phyloP scores from a whole-genome alignment of 2,113 vertebrate genomes.

The Aphelocoma coerulescens region DNA sequence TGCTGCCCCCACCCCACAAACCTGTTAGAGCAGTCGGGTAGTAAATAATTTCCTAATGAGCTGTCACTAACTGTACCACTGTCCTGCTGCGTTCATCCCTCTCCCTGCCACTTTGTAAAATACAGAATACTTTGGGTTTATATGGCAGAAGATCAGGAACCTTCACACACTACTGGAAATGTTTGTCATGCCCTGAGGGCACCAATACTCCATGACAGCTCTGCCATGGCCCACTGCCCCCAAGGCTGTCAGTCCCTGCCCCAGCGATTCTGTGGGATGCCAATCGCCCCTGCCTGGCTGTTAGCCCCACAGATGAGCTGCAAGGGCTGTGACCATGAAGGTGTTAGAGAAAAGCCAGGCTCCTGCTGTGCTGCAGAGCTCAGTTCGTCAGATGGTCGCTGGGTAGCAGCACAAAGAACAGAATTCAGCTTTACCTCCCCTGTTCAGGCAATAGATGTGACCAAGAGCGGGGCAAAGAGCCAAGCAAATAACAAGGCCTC shows the following conservation, averaged over 20 bases:
- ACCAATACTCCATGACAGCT: fast-evolving
- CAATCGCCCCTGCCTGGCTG: fast-evolving
- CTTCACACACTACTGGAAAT: neutral
- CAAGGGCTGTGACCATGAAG: neutral
- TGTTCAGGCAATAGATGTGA: neutral
- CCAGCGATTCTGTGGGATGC: neutral
- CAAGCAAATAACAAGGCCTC: neutral
- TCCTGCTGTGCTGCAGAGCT: neutral
- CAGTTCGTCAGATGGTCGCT: neutral
- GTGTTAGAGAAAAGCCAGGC: neutral
- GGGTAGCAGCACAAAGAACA: neutral
- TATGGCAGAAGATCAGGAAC: neutral
- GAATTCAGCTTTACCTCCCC: neutral
- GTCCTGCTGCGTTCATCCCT: fast-evolving
- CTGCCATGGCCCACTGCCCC: neutral
- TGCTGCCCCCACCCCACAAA: neutral
- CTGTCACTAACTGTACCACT: neutral
- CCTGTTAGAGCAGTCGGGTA: too few relatives aligned
- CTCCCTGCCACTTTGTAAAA: neutral
- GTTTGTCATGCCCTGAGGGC: neutral
- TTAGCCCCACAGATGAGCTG: neutral
- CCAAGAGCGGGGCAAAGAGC: neutral
- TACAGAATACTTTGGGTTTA: neutral
- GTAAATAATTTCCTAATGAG: neutral
- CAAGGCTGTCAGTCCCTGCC: neutral